A percentile compares a stretch with the other conserved stretches of the same genome.
phyloP scores from a whole-genome alignment of 2,888 invertebrate genomes.

The Drosophila borealis region DNA sequence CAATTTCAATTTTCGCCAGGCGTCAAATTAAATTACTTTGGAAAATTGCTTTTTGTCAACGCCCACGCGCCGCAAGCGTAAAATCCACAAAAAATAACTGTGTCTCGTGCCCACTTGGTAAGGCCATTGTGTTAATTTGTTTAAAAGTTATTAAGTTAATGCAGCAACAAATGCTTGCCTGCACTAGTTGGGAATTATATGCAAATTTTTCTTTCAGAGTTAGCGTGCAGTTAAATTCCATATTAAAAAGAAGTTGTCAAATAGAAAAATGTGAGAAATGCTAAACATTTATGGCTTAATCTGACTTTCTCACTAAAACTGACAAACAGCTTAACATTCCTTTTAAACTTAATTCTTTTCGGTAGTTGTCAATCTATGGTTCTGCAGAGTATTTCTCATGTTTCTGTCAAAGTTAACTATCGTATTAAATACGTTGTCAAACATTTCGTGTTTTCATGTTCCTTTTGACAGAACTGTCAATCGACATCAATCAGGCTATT shows the following conservation, averaged over 20 bases:
- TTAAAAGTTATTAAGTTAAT: conserved; percentile 35
- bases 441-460: conserved; percentile 1
- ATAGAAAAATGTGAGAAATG: too few relatives aligned
- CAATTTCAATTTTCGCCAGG: conserved; percentile 74
- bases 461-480: conserved; percentile 1
- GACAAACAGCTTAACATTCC: too few relatives aligned
- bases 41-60: conserved; percentile 69
- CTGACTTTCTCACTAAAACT: too few relatives aligned
- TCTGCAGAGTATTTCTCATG: background rate
- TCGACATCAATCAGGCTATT: background rate
- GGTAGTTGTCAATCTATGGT: too few relatives aligned
- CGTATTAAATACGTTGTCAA: background rate
- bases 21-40: conserved; percentile 70
- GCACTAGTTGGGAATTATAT: background rate
- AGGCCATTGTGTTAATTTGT: conserved; percentile 67
- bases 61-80: conserved; percentile 50
- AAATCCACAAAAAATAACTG: conserved; percentile 17
- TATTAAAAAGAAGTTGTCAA: too few relatives aligned
- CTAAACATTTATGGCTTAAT: too few relatives aligned
- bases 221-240: too few relatives aligned
- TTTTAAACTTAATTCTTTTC: too few relatives aligned
- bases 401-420: background rate
- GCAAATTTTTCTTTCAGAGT: background rate
- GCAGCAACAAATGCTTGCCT: conserved; percentile 1
- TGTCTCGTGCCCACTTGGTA: conserved; percentile 44